Percentiles rank a stretch among this genome's conserved stretches.
Evolutionary conservation across 2,113 vertebrate species (phyloP).

Genomic region (Tor tambroides): DNA sequence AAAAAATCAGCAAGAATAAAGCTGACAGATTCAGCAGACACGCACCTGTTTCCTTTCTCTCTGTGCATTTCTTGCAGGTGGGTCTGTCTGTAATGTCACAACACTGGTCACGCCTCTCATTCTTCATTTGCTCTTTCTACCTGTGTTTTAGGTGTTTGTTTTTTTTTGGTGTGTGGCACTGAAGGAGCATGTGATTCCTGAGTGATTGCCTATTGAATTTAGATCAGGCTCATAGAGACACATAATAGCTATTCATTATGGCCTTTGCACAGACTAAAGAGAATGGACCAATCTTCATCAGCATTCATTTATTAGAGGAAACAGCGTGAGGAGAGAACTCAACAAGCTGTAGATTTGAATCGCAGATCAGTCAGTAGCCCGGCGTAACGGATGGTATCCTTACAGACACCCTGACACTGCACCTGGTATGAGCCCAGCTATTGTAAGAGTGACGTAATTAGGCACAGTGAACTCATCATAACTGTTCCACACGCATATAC

Average conservation of each 20-base stretch:
- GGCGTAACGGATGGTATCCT: neutral
- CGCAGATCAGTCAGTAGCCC: slow-evolving; percentile 41
- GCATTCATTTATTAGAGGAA: slow-evolving; percentile 50
- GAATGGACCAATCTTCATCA: slow-evolving; percentile 49
- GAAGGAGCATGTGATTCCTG: slow-evolving; percentile 29
- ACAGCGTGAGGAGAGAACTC: slow-evolving; percentile 16
- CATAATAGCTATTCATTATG: slow-evolving; percentile 45
- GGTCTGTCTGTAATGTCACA: neutral
- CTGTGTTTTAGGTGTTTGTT: neutral
- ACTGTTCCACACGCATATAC: neutral
- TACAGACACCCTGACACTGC: slow-evolving; percentile 4
- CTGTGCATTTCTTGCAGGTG: neutral
- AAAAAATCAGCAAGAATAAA: neutral
- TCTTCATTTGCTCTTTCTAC: slow-evolving; percentile 12
- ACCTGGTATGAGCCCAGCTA: slow-evolving; percentile 3
- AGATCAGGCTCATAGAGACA: slow-evolving; percentile 34
- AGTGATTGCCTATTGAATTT: slow-evolving; percentile 47
- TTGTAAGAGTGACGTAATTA: slow-evolving; percentile 30
- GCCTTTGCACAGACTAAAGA: slow-evolving; percentile 10
- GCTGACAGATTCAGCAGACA: neutral
- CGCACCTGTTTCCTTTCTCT: slow-evolving; percentile 28
- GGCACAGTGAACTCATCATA: slow-evolving; percentile 4
- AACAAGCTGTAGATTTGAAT: slow-evolving; percentile 37
- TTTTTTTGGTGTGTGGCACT: neutral
- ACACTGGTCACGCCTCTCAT: slow-evolving; percentile 28